These are phyloP conservation scores for Prionace glauca DNA, from an alignment of 2,797 vertebrate genomes.

Conservation along the genomic window DNA sequence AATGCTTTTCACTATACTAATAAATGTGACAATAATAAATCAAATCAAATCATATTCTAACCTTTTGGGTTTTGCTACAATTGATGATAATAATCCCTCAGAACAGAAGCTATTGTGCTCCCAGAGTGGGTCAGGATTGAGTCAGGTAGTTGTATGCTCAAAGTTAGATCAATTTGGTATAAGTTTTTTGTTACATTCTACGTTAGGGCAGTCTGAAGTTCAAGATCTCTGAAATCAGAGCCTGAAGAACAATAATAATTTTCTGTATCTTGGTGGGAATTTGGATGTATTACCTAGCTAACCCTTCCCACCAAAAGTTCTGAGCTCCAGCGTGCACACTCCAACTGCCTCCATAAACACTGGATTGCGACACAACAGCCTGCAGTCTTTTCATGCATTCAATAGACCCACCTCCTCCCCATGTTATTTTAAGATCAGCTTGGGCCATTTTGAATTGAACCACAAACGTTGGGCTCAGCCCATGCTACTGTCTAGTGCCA, in stretches of 20 bases:
- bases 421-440: background rate
- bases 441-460: background rate
- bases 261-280: background rate
- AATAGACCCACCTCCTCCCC: background rate
- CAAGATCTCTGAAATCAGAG: background rate
- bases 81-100: too few relatives aligned
- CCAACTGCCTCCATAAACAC: background rate
- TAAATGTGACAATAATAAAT: too few relatives aligned
- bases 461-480: background rate
- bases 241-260: background rate
- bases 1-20: too few relatives aligned
- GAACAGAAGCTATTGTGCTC: too few relatives aligned
- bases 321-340: background rate
- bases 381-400: background rate
- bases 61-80: too few relatives aligned
- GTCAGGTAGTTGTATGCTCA: background rate
- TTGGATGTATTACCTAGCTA: background rate
- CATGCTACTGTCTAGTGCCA: background rate
- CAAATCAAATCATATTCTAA: too few relatives aligned
- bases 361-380: background rate
- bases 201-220: background rate
- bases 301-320: background rate
- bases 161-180: background rate
- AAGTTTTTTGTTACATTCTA: background rate
- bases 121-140: too few relatives aligned